phyloP scores from a whole-genome alignment of 2,888 invertebrate species.

The Caprella mutica region DNA sequence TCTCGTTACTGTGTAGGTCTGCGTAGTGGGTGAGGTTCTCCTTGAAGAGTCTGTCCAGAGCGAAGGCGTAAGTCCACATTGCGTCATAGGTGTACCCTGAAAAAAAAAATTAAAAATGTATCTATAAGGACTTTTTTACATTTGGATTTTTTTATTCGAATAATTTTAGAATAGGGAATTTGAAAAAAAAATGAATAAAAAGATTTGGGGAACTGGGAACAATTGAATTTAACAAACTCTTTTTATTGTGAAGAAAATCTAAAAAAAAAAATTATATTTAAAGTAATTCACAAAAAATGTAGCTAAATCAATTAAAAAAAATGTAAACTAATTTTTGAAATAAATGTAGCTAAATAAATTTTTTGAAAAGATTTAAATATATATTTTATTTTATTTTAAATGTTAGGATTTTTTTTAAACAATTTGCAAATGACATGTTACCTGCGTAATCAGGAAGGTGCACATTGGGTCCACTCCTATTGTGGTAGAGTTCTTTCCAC shows the following conservation, averaged over 20 bases:
- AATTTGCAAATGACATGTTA: too few species aligned
- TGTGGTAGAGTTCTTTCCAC: conserved; percentile 45
- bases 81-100: conserved; percentile 71
- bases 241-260: too few species aligned
- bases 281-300: too few species aligned
- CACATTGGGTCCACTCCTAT: conserved; percentile 36
- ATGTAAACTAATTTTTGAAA: too few species aligned
- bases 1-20: conserved; percentile 47
- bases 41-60: conserved; percentile 52
- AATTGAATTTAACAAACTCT: too few species aligned
- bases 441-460: conserved; percentile 13
- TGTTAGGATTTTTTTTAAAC: too few species aligned
- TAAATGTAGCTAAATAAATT: too few species aligned
- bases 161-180: background rate
- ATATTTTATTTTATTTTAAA: too few species aligned
- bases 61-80: conserved; percentile 65
- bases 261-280: too few species aligned
- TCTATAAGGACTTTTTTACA: background rate
- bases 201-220: background rate
- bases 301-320: too few species aligned
- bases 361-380: background rate
- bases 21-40: conserved; percentile 51
- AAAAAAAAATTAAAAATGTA: too few species aligned
- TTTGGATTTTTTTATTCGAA: too few species aligned
- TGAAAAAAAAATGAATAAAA: background rate